Evolutionary conservation across 1,140 invertebrate genomes (phyloP).

Genomic region (Lucilia cuprina): DNA sequence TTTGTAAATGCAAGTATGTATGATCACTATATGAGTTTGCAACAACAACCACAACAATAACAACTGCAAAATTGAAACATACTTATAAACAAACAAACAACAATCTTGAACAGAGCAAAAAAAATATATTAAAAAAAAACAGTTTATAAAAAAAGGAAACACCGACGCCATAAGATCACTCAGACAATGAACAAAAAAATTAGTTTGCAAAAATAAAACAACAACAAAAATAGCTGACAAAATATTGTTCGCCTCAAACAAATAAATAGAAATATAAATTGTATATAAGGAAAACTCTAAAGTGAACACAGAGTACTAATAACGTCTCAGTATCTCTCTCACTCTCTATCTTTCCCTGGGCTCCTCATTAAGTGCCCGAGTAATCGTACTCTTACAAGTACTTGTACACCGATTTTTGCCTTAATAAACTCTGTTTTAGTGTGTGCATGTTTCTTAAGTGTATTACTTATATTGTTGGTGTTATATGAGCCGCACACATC

Average conservation of each 20-base stretch:
- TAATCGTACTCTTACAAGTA: too few relatives aligned
- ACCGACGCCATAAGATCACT: conserved; percentile 25
- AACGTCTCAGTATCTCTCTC: neutral
- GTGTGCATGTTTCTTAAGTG: neutral
- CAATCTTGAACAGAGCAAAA: conserved; percentile 14
- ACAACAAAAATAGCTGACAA: neutral
- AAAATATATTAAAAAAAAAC: neutral
- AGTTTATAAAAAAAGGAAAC: conserved; percentile 17
- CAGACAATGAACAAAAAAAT: neutral
- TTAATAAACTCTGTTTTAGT: neutral
- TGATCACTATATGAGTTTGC: too few relatives aligned
- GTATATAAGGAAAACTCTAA: neutral
- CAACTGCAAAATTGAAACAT: too few relatives aligned
- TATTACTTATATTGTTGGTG: neutral
- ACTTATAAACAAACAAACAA: neutral
- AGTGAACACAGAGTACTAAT: neutral
- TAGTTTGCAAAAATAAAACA: neutral
- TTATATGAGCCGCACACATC: conserved; percentile 29
- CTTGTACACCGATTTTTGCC: neutral
- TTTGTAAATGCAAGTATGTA: too few relatives aligned
- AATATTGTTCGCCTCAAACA: neutral
- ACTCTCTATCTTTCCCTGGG: neutral
- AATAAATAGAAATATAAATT: neutral
- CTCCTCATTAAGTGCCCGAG: neutral
- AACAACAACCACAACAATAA: neutral